Evolutionary conservation across 2,797 vertebrate genomes (phyloP), one percentile per base, ranked within the genome.

Genomic region (Tapirus indicus): DNA sequence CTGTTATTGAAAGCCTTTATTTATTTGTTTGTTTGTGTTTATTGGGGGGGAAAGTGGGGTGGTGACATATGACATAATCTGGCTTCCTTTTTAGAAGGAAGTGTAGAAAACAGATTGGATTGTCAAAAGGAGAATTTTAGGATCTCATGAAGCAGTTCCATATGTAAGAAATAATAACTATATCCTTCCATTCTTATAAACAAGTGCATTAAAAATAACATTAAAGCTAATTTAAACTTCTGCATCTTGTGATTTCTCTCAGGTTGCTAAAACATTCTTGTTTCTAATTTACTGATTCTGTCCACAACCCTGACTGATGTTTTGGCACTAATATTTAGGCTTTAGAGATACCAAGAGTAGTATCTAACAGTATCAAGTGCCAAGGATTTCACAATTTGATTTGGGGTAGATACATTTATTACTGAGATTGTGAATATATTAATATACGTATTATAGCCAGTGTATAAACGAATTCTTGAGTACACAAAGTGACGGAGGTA

Each of bases 151-250:
- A 74, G 60, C 38, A 71, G 69, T 78, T 11, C 69, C 32, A 16
- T 68, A 38, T 9, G 23, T 27, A 38, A 85, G 68, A 88, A 64
- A 56, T 18, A 66, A 56, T 41, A 71, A 71, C 66, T 18, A 25
- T 82, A 75, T 88, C 60, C n/a, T 84, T 85, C 29, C 85, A 29
- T 38, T 78, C 32, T 94, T 88, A 49, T 62, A 83, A 89, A 54
- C 80, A 1, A 66, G 8, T n/a, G 4, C 54, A 49, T 96, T 88
- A 64, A 94, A 93, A 88, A 94, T 66, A 75, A 71, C n/a, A 23
- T 38, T 66, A 38, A 75, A 66, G 29, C 41, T 13, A 38, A 11
- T 38, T 64, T 69, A 58, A 79, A 75, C 27, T n/a, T 58, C 41
- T 89, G 83, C 85, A 77, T 72, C 21, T 27, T 94, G 27, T 68